Evolutionary conservation across 2,888 invertebrate genomes (phyloP).

Genomic region (Pachliopta kotzebuea): DNA sequence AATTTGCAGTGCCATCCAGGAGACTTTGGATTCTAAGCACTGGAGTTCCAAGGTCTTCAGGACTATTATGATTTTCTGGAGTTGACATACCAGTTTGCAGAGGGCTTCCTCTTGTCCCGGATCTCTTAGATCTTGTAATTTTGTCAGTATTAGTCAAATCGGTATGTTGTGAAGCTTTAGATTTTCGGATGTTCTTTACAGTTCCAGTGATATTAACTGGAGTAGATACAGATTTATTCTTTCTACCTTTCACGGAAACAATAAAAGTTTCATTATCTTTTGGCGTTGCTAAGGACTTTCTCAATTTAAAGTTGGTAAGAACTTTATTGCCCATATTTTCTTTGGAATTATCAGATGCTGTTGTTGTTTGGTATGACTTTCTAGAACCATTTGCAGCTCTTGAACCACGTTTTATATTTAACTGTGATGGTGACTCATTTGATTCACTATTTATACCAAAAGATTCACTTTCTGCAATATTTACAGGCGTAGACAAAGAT

Average conservation of each 20-base stretch:
- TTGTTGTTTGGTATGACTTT: background rate
- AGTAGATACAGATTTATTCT: slow-evolving; percentile 7
- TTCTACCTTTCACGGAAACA: slow-evolving; percentile 6
- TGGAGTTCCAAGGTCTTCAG: slow-evolving; percentile 57
- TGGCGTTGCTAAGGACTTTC: background rate
- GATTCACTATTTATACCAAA: slow-evolving; percentile 42
- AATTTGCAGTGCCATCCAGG: slow-evolving; percentile 50
- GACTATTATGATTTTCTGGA: slow-evolving; percentile 53
- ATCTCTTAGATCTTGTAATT: slow-evolving; percentile 4
- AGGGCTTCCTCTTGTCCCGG: slow-evolving; percentile 19
- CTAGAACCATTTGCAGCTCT: background rate
- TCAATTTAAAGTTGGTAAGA: too few species aligned
- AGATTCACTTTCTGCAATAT: slow-evolving; percentile 42
- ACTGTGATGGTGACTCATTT: slow-evolving; percentile 42
- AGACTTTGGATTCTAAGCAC: slow-evolving; percentile 60
- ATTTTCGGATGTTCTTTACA: background rate
- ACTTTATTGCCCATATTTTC: slow-evolving; percentile 2
- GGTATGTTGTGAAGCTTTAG: background rate
- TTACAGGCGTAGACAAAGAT: slow-evolving; percentile 49
- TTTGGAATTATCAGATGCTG: background rate
- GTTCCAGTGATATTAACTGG: background rate
- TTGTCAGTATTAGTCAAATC: background rate
- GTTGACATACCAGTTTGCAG: slow-evolving; percentile 45
- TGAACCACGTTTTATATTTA: background rate
- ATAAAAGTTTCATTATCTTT: background rate